Percentiles rank a stretch among this genome's conserved stretches.
phyloP scores from a whole-genome alignment of 1,140 invertebrate species.

The Hyles vespertilio region DNA sequence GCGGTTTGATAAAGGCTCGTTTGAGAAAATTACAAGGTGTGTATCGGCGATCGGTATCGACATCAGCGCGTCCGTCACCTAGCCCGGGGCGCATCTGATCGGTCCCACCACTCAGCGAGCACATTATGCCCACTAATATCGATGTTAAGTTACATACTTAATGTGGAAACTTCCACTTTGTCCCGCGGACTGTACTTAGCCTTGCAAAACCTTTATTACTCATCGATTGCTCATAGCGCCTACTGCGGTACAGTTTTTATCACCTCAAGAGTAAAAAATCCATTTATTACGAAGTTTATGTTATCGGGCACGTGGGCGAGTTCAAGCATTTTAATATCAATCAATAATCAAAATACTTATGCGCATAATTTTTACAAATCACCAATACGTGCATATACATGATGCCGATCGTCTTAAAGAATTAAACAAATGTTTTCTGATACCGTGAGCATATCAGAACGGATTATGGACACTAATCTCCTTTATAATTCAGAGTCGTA shows the following conservation, averaged over 20 bases:
- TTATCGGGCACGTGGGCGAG: too few relatives aligned
- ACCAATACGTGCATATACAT: constrained; percentile 30
- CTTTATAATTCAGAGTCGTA: constrained; percentile 55
- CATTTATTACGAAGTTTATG: too few relatives aligned
- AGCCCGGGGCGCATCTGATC: constrained; percentile 49
- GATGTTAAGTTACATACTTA: constrained; percentile 31
- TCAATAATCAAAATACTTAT: too few relatives aligned
- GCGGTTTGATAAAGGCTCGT: too few relatives aligned
- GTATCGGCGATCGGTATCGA: constrained; percentile 47
- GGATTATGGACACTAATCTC: constrained; percentile 58
- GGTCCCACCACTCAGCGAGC: constrained; percentile 35
- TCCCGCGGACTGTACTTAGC: background rate
- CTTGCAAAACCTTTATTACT: background rate
- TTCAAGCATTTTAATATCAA: too few relatives aligned
- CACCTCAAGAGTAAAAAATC: too few relatives aligned
- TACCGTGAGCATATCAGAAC: constrained; percentile 35
- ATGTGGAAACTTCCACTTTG: background rate
- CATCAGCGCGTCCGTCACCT: constrained; percentile 47
- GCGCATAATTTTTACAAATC: constrained; percentile 29
- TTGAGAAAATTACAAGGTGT: constrained; percentile 56
- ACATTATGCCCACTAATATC: constrained; percentile 51
- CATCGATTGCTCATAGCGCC: too few relatives aligned
- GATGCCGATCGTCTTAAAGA: constrained; percentile 45
- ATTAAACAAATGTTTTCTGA: constrained; percentile 62
- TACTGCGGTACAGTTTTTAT: too few relatives aligned